Base-by-base conservation (phyloP, 2,113 vertebrate species). In the Cacatua alba region DNA sequence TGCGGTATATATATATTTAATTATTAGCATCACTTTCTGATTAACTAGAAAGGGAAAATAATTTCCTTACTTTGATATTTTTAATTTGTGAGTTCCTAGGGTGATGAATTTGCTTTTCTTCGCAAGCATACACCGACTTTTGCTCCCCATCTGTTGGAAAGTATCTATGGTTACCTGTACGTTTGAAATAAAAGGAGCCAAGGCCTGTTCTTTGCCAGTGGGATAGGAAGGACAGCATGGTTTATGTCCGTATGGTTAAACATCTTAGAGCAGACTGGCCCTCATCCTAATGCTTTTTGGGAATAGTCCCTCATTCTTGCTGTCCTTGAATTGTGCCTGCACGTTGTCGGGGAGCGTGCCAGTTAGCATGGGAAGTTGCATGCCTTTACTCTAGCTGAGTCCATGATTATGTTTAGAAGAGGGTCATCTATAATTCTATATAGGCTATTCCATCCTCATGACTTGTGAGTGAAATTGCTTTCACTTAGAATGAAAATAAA, bases 221-320 rank as follows among this genome's bases (percentile, higher is more conserved):
- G 15, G 20, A 8, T 39, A 85, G 55, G 39, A 29, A 39, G 12
- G 28, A 55, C 0, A 0, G 53, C 35, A 51, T 10, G 11, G 35
- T 35, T 82, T 86, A 59, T 49, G 28, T 63, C 28, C 31, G 4
- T 53, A 44, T 6, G 4, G 15, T n/a, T 82, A 52, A 82, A 52
- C 23, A 65, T 57, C 2, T 2, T 41, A 41, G 7, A 88, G 18
- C 20, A 88, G 53, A 2, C 29, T 82, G 44, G 52, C 4, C 17
- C 29, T 57, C 24, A 77, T 44, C 16, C 10, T 53, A 80, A 46
- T 29, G 31, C 9, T 79, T 65, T 80, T 82, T 15, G 21, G 26
- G 21, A 94, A 59, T 18, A 64, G 16, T 48, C 21, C 10, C 26
- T 82, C 43, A 28, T 82, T 65, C 4, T 2, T 52, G 21, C 14